Evolutionary conservation across 1,140 invertebrate genomes (phyloP).

Genomic region (Neodiprion lecontei): DNA sequence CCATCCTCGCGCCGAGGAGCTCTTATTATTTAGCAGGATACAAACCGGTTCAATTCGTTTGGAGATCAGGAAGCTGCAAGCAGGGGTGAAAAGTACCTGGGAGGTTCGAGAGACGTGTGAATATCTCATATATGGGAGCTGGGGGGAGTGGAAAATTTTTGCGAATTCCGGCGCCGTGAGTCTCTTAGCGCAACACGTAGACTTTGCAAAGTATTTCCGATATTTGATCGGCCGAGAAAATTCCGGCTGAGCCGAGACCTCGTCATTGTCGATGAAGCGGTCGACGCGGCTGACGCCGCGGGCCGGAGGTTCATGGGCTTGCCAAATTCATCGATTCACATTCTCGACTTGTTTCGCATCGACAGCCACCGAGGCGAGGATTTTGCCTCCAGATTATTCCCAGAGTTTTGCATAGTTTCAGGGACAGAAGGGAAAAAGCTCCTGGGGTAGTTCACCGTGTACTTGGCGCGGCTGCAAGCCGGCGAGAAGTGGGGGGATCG

Average conservation of each 20-base stretch:
- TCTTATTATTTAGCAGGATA: not conserved
- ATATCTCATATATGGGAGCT: too few relatives aligned
- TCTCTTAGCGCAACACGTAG: too few relatives aligned
- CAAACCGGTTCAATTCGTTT: not conserved
- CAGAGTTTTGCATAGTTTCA: constrained; percentile 25
- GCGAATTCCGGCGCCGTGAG: too few relatives aligned
- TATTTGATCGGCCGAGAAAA: not conserved
- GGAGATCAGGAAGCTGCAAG: not conserved
- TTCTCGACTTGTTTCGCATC: not conserved
- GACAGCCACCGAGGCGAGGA: constrained; percentile 13
- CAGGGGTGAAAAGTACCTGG: not conserved
- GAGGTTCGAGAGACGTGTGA: not conserved
- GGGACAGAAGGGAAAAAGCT: not conserved
- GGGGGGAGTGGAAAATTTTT: too few relatives aligned
- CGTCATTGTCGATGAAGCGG: not conserved
- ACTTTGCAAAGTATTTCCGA: constrained; percentile 3
- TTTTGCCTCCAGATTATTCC: constrained; percentile 25
- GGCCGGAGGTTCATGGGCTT: not conserved
- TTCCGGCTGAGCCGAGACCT: not conserved
- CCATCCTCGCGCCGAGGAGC: not conserved
- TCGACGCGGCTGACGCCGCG: not conserved
- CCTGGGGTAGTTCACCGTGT: not conserved
- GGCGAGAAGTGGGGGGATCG: not conserved
- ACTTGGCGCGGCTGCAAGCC: not conserved
- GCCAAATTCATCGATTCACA: not conserved